A percentile compares a stretch with the other conserved stretches of the same genome.
Conservation (phyloP, 2,113 vertebrate species). For the Muntiacus reevesi region DNA sequence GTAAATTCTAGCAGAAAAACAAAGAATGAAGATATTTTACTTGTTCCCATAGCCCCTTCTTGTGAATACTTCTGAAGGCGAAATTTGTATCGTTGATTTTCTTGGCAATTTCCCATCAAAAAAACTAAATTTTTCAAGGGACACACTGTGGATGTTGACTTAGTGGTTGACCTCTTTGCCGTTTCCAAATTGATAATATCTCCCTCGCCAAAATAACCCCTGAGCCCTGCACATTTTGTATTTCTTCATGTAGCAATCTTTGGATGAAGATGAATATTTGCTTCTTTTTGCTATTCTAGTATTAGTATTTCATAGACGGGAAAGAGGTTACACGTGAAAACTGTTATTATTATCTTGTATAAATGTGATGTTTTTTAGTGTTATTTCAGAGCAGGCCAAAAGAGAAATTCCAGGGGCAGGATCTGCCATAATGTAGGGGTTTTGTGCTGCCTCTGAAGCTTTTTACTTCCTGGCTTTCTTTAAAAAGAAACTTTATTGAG, state of each 20-base stretch:
- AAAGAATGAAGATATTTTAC: background rate
- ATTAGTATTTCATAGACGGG: background rate
- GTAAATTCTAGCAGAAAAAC: background rate
- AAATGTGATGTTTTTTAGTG: background rate
- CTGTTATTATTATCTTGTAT: background rate
- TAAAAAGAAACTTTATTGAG: background rate
- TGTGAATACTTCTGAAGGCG: background rate
- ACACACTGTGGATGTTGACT: background rate
- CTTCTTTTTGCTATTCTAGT: slow-evolving; percentile 31
- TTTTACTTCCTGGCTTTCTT: background rate
- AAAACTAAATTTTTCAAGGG: slow-evolving; percentile 24
- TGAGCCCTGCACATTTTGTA: background rate
- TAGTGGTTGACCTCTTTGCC: slow-evolving; percentile 18
- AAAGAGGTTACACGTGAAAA: slow-evolving; percentile 16
- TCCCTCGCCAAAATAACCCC: slow-evolving; percentile 11
- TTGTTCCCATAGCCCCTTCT: background rate
- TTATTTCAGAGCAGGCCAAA: background rate
- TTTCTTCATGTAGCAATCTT: slow-evolving; percentile 21
- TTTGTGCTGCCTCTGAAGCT: background rate
- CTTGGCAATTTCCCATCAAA: background rate
- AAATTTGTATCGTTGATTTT: slow-evolving; percentile 3
- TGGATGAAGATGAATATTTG: background rate
- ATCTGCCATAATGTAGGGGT: background rate
- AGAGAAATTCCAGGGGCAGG: background rate
- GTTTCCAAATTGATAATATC: slow-evolving; percentile 37